A percentile compares a stretch with the other conserved stretches of the same genome.
Conservation (phyloP, 2,797 vertebrate species). For the Dryobates pubescens region DNA sequence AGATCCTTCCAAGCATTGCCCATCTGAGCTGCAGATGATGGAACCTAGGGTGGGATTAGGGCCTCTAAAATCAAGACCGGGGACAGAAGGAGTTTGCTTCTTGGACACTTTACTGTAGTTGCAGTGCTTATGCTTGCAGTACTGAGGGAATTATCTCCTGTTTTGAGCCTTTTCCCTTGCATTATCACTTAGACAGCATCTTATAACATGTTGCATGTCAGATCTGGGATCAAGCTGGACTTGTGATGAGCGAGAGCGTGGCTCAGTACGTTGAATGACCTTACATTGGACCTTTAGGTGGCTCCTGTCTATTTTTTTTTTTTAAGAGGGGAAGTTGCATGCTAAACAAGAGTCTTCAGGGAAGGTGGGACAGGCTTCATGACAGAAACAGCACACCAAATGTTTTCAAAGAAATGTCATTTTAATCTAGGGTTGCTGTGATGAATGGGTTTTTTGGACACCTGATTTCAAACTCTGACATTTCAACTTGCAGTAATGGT, state of each 20-base stretch:
- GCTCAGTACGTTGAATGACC: background rate
- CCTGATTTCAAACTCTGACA: background rate
- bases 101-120: background rate
- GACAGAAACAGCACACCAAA: background rate
- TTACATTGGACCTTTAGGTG: background rate
- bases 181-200: rapidly evolving
- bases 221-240: background rate
- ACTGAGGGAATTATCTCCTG: background rate
- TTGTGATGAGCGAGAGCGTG: background rate
- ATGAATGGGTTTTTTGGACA: background rate
- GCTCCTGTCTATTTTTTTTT: background rate
- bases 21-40: background rate
- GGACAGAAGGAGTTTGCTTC: background rate
- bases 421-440: background rate
- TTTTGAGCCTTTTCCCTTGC: background rate
- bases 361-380: background rate
- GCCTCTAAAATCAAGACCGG: background rate
- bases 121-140: background rate
- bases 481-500: background rate
- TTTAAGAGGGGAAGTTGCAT: background rate
- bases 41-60: background rate
- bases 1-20: background rate
- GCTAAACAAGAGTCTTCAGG: background rate
- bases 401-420: background rate
- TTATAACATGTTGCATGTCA: background rate